A percentile compares a stretch with the other conserved stretches of the same genome.
Conservation (phyloP, 2,888 invertebrate genomes). For the Ceramica pisi region DNA sequence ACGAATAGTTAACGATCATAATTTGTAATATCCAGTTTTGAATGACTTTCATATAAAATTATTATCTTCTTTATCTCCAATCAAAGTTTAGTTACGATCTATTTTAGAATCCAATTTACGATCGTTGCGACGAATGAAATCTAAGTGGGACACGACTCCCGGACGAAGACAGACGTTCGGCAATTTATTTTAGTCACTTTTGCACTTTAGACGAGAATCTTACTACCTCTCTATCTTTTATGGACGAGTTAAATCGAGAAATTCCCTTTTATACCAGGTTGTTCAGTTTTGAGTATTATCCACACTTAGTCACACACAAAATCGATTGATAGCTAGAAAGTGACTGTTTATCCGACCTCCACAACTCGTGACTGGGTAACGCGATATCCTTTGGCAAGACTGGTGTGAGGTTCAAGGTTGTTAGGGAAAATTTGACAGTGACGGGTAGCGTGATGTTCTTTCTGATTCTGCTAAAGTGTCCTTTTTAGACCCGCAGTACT, state of each 20-base stretch:
- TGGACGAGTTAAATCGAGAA: slow-evolving; percentile 9
- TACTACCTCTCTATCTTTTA: slow-evolving; percentile 18
- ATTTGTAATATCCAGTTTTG: slow-evolving; percentile 8
- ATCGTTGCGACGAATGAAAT: slow-evolving; percentile 27
- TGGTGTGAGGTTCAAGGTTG: too few species aligned
- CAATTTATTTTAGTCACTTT: slow-evolving; percentile 43
- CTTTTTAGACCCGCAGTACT: too few species aligned
- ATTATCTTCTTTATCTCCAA: slow-evolving; percentile 11
- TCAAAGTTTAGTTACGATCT: slow-evolving; percentile 49
- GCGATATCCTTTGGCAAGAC: too few species aligned
- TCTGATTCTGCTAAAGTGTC: too few species aligned
- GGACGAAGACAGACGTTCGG: slow-evolving; percentile 29
- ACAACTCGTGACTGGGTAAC: too few species aligned
- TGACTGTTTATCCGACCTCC: too few species aligned
- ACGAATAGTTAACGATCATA: neutral
- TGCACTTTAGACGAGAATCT: slow-evolving; percentile 17
- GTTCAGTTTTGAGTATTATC: neutral
- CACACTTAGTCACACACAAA: too few species aligned
- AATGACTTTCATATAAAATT: slow-evolving; percentile 8
- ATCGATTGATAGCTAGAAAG: too few species aligned
- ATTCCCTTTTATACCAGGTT: neutral
- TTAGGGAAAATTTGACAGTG: too few species aligned
- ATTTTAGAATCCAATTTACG: slow-evolving; percentile 53
- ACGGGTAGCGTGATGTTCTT: too few species aligned
- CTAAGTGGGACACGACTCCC: slow-evolving; percentile 16